Base-by-base conservation (phyloP, 2,888 invertebrate species). In the Teleogryllus oceanicus region DNA sequence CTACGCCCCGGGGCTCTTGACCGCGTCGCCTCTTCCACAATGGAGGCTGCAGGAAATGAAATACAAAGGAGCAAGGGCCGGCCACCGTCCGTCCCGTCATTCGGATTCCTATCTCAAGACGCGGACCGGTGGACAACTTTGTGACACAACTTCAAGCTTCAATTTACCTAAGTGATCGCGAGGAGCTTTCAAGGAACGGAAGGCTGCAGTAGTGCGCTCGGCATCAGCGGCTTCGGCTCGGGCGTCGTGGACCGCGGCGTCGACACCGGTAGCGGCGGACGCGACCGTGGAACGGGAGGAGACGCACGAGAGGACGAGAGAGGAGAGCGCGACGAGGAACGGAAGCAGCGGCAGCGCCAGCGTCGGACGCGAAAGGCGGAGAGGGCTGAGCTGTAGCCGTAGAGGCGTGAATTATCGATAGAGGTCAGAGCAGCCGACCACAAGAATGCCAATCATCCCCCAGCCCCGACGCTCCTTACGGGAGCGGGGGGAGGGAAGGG, bases 381-480 rank as follows among this genome's bases (percentile, higher is more conserved):
- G 62, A 62, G 62, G 18, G 62, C 62, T 62, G 16, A 16, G 16
- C 62, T 18, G 62, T 18, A 62, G 18, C 62, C 18, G 62, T 18
- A 62, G 62, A 62, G 13, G 18, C 3, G 76, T 79, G 51, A 79
- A 79, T 79, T 79, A 79, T 79, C 79, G 79, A 79, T 75, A 75
- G 79, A 75, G 79, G 79, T 79, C 76, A 79, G 79, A 12, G 50
- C 20, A 76, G 37, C 50, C 79, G 76, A 79, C 79, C 79, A 51
- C 79, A 79, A 79, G 79, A 79, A 79, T 79, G 79, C 79, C 79
- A 79, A 79, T 79, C 79, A 79, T 79, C 75, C 75, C 75, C 75
- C 62, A 62, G 24, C 62, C 62, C 62, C 62, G 18, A 62, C 18
- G 18, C 18, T 2, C 24, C 24, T 37, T 62, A 13, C 13, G 62